phyloP scores from a whole-genome alignment of 2,797 vertebrate genomes.

The Alosa sapidissima region DNA sequence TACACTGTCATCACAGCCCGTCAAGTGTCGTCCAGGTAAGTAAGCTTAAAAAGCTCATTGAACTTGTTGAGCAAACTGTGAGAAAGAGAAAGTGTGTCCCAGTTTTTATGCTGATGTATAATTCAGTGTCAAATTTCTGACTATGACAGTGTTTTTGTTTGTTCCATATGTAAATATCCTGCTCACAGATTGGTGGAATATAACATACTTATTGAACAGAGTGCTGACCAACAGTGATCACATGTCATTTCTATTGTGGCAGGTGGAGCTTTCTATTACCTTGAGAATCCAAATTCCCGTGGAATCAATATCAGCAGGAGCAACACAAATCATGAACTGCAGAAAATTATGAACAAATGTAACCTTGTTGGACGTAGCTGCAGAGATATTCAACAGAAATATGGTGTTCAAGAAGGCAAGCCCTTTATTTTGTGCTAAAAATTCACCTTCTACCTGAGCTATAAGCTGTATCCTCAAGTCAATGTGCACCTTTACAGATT shows the following conservation, averaged over 20 bases:
- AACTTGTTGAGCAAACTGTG: no score
- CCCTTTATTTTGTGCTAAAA: background rate
- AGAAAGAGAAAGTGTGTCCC: no score
- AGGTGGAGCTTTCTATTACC: background rate
- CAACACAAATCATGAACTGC: background rate
- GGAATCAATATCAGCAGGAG: background rate
- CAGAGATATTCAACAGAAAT: constrained; percentile 5
- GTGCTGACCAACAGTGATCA: background rate
- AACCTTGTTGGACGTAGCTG: background rate
- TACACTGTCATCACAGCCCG: background rate
- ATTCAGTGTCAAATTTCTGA: no score
- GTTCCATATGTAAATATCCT: no score
- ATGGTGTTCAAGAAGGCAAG: background rate
- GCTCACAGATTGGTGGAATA: background rate
- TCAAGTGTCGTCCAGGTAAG: background rate
- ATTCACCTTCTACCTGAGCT: background rate
- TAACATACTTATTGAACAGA: background rate
- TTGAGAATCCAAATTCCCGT: background rate
- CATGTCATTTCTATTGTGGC: background rate
- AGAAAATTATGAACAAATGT: background rate
- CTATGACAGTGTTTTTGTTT: no score
- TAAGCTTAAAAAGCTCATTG: background rate
- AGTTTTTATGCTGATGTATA: no score
- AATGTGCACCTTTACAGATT: background rate
- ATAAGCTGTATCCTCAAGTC: background rate